Conservation (phyloP, 2,113 vertebrate species). For the Pseudorhombus dupliciocellatus region DNA sequence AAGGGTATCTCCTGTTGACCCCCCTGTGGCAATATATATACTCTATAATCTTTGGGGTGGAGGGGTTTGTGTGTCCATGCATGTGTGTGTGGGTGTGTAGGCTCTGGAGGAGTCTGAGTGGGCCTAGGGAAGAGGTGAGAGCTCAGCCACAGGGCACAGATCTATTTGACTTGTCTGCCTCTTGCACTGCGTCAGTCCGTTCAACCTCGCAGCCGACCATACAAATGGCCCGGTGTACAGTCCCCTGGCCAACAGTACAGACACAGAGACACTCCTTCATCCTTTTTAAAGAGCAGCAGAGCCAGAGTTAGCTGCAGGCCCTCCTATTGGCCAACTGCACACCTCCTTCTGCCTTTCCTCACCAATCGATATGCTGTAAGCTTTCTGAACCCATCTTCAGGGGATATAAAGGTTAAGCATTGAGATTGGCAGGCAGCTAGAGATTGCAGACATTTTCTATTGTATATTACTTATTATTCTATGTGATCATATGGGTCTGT, state of each 20-base stretch:
- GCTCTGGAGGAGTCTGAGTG: conserved; percentile 49
- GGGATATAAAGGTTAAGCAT: conserved; percentile 63
- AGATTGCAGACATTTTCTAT: conserved; percentile 51
- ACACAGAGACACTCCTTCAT: conserved; percentile 48
- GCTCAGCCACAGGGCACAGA: conserved; percentile 71
- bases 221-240: conserved; percentile 57
- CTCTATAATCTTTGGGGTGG: conserved; percentile 62
- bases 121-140: conserved; percentile 53
- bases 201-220: conserved; percentile 50
- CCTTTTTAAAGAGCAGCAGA: conserved; percentile 47
- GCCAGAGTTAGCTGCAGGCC: conserved; percentile 51
- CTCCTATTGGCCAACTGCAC: conserved; percentile 46
- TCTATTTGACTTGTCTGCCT: conserved; percentile 63
- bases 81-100: conserved; percentile 16
- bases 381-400: conserved; percentile 62
- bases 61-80: neutral
- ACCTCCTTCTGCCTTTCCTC: conserved; percentile 43
- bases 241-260: conserved; percentile 31
- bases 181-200: conserved; percentile 17
- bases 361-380: conserved; percentile 71
- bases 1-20: conserved; percentile 73
- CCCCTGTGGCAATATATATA: conserved; percentile 59
- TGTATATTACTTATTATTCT: conserved; percentile 52
- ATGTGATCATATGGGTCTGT: conserved; percentile 30
- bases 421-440: conserved; percentile 51